These are phyloP conservation scores for Leucophenga maculata DNA, from an alignment of 2,888 invertebrate species.

Conservation along the genomic window DNA sequence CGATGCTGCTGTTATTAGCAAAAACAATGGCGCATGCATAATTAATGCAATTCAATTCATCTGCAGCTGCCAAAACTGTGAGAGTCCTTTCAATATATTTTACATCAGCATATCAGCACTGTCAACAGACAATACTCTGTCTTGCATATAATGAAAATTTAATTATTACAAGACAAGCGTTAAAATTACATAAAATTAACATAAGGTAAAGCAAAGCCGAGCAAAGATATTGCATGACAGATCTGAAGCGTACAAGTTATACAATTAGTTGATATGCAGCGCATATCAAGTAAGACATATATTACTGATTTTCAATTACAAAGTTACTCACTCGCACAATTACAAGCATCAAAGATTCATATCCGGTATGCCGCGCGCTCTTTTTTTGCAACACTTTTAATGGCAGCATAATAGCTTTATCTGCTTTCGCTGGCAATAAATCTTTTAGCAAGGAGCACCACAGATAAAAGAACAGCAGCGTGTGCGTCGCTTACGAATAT, in stretches of 20 bases:
- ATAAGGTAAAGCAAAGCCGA: constrained; percentile 27
- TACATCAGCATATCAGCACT: constrained; percentile 39
- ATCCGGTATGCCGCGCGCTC: constrained; percentile 51
- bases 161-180: constrained; percentile 61
- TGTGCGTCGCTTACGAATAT: neutral
- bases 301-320: constrained; percentile 1
- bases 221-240: neutral
- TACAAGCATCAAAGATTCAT: constrained; percentile 65
- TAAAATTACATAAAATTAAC: constrained; percentile 52
- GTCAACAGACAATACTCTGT: constrained; percentile 31
- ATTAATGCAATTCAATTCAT: constrained; percentile 39
- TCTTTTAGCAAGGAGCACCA: constrained; percentile 50
- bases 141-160: constrained; percentile 57
- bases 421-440: constrained; percentile 62
- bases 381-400: constrained; percentile 52
- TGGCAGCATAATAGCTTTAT: constrained; percentile 63
- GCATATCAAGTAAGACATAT: constrained; percentile 39
- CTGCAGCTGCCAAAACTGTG: constrained; percentile 36
- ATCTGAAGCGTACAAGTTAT: no score
- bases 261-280: neutral
- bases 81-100: constrained; percentile 26
- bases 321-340: constrained; percentile 48
- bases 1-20: constrained; percentile 46
- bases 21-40: constrained; percentile 42
- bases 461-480: constrained; percentile 41